Evolutionary conservation across 2,113 vertebrate genomes (phyloP).

Genomic region (Gymnogyps californianus): DNA sequence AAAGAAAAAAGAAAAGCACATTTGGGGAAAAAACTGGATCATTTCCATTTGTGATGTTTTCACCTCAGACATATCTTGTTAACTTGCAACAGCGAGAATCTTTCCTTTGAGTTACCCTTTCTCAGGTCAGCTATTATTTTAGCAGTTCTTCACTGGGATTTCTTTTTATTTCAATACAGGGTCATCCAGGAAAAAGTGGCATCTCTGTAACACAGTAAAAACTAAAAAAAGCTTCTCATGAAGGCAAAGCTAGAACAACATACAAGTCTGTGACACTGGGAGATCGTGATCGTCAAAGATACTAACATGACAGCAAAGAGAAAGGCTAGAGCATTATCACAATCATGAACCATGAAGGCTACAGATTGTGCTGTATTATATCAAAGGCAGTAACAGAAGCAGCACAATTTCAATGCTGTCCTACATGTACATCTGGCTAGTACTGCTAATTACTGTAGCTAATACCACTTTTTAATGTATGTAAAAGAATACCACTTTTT

Average conservation of each 20-base stretch:
- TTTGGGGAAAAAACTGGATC: neutral
- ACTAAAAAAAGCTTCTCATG: neutral
- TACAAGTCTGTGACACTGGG: too few species aligned
- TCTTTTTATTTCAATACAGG: neutral
- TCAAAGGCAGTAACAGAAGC: neutral
- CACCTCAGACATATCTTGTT: neutral
- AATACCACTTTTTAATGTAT: neutral
- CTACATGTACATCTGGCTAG: neutral
- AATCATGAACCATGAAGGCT: neutral
- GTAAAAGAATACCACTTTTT: accelerated
- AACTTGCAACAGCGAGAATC: neutral
- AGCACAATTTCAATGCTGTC: neutral
- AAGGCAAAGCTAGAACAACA: neutral
- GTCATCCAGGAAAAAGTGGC: neutral
- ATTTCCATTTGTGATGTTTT: neutral
- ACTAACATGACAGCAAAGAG: neutral
- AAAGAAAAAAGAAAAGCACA: neutral
- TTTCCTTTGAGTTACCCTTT: neutral
- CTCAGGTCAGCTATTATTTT: neutral
- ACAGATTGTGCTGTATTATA: neutral
- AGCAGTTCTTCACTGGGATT: neutral
- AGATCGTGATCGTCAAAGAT: neutral
- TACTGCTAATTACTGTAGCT: neutral
- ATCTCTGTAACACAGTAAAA: neutral
- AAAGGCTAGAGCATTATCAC: neutral